Evolutionary conservation across 2,113 vertebrate species (phyloP).

Genomic region (Taxidea taxus): DNA sequence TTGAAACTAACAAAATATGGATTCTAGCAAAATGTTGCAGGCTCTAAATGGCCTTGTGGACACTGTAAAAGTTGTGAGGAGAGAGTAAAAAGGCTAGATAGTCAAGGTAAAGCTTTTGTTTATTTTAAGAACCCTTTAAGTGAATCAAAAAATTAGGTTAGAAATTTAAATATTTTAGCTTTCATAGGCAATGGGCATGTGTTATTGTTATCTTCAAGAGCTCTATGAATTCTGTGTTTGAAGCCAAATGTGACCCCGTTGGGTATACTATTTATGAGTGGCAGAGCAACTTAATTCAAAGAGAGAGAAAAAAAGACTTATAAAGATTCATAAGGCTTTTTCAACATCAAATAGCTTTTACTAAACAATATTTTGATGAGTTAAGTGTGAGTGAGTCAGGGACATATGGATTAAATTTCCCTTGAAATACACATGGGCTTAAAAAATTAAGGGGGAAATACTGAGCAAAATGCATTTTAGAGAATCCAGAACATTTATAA

Average conservation of each 20-base stretch:
- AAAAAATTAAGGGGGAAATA: constrained; percentile 65
- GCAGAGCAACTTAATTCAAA: constrained; percentile 69
- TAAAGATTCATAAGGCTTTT: constrained; percentile 69
- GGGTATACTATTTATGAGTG: constrained; percentile 64
- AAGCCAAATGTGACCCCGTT: constrained; percentile 39
- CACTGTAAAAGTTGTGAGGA: neutral
- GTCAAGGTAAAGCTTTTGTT: constrained; percentile 48
- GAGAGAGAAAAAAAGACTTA: constrained; percentile 61
- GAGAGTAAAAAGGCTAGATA: neutral
- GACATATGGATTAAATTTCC: constrained; percentile 79
- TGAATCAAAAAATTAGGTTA: constrained; percentile 56
- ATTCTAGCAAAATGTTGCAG: neutral
- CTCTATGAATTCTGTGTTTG: constrained; percentile 48
- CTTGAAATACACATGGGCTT: constrained; percentile 76
- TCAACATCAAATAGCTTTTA: constrained; percentile 77
- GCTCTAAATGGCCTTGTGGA: neutral
- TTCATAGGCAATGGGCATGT: constrained; percentile 46
- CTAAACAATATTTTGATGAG: constrained; percentile 79
- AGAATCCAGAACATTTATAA: constrained; percentile 55
- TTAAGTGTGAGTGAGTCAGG: constrained; percentile 78
- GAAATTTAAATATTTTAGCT: constrained; percentile 68
- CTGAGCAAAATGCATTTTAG: constrained; percentile 57
- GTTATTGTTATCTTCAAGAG: constrained; percentile 10
- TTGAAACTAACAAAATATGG: neutral
- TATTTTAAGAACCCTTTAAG: neutral